Percentiles rank a stretch among this genome's conserved stretches.
Conservation (phyloP, 2,113 vertebrate genomes). For the Turnix velox region DNA sequence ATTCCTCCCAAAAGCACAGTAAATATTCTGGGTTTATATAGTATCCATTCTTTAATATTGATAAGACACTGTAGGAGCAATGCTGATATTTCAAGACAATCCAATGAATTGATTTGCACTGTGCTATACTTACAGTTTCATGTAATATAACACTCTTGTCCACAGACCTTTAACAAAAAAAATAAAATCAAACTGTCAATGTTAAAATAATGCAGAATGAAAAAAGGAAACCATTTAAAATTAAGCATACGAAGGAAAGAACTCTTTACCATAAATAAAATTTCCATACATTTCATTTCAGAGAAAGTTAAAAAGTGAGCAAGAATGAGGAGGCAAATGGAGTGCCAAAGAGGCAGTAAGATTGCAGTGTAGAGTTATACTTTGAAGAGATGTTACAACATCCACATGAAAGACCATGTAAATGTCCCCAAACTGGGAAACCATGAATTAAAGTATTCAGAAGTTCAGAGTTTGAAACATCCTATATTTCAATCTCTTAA, state of each 20-base stretch:
- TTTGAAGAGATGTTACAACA: not conserved
- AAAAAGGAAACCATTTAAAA: not conserved
- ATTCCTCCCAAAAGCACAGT: not conserved
- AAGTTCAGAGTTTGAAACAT: not conserved
- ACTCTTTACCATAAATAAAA: not conserved
- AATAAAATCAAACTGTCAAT: not conserved
- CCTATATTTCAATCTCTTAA: not conserved
- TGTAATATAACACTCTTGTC: conserved; percentile 84
- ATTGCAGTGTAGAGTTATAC: not conserved
- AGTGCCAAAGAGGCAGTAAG: not conserved
- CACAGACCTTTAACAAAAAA: conserved; percentile 80
- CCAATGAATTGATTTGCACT: not conserved
- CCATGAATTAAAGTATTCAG: not conserved
- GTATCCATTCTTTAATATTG: not conserved
- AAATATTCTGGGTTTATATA: not conserved
- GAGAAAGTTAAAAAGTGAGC: too few relatives aligned
- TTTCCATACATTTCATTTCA: too few relatives aligned
- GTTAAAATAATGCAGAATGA: not conserved
- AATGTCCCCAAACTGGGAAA: not conserved
- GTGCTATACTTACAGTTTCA: conserved; percentile 78
- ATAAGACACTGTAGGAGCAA: not conserved
- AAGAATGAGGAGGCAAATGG: not conserved
- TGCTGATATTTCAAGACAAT: not conserved
- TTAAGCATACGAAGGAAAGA: not conserved
- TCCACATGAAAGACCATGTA: not conserved